A percentile compares a stretch with the other conserved stretches of the same genome.
Evolutionary conservation across 1,140 invertebrate genomes (phyloP).

Genomic region (Apocrypta bakeri): DNA sequence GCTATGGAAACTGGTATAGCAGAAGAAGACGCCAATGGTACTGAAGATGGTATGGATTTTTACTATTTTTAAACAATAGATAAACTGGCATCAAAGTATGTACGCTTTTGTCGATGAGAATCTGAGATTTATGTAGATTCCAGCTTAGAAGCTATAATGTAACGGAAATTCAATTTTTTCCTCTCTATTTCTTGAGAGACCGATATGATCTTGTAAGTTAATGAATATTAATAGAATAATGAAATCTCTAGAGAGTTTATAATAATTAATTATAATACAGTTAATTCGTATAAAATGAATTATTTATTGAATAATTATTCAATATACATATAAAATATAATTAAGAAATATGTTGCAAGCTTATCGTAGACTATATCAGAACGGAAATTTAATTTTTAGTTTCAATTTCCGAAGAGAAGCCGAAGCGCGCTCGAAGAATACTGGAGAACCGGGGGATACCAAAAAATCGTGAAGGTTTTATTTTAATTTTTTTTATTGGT

Average conservation of each 20-base stretch:
- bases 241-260: no score
- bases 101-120: no score
- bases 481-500: constrained; percentile 28
- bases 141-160: no score
- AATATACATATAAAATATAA: background rate
- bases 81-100: no score
- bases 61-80: no score
- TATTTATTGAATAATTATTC: background rate
- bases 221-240: no score
- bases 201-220: no score
- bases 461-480: constrained; percentile 25
- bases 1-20: constrained; percentile 80
- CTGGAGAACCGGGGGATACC: background rate
- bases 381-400: constrained; percentile 13
- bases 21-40: constrained; percentile 76
- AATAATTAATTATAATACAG: no score
- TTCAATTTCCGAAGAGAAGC: constrained; percentile 7
- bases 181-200: no score
- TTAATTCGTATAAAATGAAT: background rate
- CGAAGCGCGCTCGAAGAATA: constrained; percentile 8
- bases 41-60: constrained; percentile 66
- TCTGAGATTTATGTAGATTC: no score
- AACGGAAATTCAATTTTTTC: no score
- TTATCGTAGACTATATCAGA: background rate
- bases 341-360: background rate